Evolutionary conservation across 1,140 invertebrate species (phyloP).

Genomic region (Lordiphosa collinella): DNA sequence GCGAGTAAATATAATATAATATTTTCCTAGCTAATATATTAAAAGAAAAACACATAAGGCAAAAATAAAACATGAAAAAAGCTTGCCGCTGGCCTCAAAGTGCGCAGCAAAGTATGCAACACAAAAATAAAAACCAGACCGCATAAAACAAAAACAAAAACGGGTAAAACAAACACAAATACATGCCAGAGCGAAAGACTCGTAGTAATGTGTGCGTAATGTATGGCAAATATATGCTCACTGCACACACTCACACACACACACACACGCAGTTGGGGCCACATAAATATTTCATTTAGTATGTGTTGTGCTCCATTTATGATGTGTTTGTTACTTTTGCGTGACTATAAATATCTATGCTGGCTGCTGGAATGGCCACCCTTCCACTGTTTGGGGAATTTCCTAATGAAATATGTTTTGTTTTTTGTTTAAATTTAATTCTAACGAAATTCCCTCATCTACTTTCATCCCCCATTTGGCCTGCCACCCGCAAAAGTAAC

Average conservation of each 20-base stretch:
- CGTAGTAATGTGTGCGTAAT: conserved; percentile 69
- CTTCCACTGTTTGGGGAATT: too few species aligned
- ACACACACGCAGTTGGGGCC: conserved; percentile 9
- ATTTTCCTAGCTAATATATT: conserved; percentile 76
- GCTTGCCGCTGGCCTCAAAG: conserved; percentile 52
- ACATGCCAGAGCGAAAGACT: conserved; percentile 26
- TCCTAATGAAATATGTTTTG: too few species aligned
- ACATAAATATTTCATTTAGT: conserved; percentile 74
- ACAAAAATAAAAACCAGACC: conserved; percentile 11
- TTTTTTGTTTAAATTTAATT: background rate
- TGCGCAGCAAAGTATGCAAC: conserved; percentile 66
- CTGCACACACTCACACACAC: conserved; percentile 36
- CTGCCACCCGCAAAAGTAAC: conserved; percentile 29
- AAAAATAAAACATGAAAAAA: conserved; percentile 29
- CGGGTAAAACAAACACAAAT: conserved; percentile 42
- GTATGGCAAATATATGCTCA: conserved; percentile 67
- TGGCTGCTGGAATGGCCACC: too few species aligned
- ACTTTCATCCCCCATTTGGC: background rate
- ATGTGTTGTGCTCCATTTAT: conserved; percentile 69
- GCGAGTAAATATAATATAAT: conserved; percentile 64
- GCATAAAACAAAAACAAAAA: conserved; percentile 7
- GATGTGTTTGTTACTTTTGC: conserved; percentile 58
- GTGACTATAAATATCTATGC: conserved; percentile 29
- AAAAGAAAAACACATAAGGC: conserved; percentile 41
- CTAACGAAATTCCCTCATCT: background rate